Conservation (phyloP, 2,113 vertebrate species). For the Psilopsiagon aymara region DNA sequence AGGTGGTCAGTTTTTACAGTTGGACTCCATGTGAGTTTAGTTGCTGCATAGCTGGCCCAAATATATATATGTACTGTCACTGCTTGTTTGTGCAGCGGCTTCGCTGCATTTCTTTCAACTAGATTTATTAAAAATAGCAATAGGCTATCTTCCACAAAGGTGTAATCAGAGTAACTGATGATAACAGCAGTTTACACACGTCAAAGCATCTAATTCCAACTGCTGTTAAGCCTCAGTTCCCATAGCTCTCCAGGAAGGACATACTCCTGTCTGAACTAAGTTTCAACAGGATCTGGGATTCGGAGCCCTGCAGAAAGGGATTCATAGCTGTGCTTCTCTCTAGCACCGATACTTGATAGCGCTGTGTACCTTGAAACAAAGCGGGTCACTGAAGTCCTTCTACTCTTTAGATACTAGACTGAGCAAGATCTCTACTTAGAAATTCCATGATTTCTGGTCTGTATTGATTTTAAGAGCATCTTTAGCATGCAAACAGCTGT, state of each 20-base stretch:
- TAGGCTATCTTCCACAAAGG: background rate
- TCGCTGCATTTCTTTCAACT: background rate
- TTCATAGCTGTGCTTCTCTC: background rate
- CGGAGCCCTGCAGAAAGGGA: background rate
- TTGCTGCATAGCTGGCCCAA: background rate
- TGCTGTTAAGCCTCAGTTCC: background rate
- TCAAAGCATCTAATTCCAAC: background rate
- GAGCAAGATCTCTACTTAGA: background rate
- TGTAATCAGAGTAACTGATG: background rate
- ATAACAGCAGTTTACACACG: background rate
- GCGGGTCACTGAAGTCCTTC: background rate
- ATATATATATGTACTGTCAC: background rate
- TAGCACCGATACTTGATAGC: background rate
- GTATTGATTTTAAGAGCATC: conserved; percentile 21
- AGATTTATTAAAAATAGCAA: background rate
- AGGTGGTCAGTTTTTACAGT: background rate
- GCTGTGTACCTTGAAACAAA: background rate
- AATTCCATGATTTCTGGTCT: background rate
- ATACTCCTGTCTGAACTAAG: background rate
- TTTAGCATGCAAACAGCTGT: conserved; percentile 6
- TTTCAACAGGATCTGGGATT: background rate
- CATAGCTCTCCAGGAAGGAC: background rate
- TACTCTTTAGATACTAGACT: background rate
- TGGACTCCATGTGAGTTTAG: background rate
- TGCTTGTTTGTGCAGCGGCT: background rate